Evolutionary conservation across 2,113 vertebrate species (phyloP).

Genomic region (Colistium nudipinnis): DNA sequence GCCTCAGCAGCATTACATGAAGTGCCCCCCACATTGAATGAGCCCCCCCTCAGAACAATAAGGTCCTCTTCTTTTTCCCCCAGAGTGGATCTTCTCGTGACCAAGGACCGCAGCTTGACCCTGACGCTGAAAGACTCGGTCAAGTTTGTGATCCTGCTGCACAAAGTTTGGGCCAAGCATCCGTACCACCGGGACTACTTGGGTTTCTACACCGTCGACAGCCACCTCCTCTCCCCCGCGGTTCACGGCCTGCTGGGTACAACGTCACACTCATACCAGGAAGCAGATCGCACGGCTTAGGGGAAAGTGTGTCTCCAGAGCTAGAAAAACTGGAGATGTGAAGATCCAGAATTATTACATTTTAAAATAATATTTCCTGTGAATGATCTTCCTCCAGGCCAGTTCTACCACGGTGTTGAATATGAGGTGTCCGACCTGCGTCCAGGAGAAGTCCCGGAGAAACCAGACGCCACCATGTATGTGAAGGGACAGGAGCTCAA

Average conservation of each 20-base stretch:
- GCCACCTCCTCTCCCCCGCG: constrained; percentile 83
- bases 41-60: background rate
- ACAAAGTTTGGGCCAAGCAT: constrained; percentile 90
- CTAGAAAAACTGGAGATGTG: too few relatives aligned
- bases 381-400: constrained; percentile 81
- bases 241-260: constrained; percentile 95
- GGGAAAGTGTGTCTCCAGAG: background rate
- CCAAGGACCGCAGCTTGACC: constrained; percentile 83
- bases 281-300: background rate
- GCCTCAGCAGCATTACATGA: background rate
- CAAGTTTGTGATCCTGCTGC: constrained; percentile 90
- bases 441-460: constrained; percentile 84
- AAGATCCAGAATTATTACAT: background rate
- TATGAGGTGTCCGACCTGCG: constrained; percentile 88
- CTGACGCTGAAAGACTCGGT: constrained; percentile 85
- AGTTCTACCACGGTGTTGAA: constrained; percentile 90
- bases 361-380: background rate
- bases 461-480: constrained; percentile 92
- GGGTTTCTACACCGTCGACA: constrained; percentile 91
- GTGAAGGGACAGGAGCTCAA: constrained; percentile 88
- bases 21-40: background rate
- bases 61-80: constrained; percentile 15
- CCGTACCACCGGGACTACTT: constrained; percentile 89
- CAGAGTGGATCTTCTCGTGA: constrained; percentile 87
- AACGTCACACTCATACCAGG: constrained; percentile 5